Conservation (phyloP, 2,888 invertebrate species). For the Adela reaumurella region DNA sequence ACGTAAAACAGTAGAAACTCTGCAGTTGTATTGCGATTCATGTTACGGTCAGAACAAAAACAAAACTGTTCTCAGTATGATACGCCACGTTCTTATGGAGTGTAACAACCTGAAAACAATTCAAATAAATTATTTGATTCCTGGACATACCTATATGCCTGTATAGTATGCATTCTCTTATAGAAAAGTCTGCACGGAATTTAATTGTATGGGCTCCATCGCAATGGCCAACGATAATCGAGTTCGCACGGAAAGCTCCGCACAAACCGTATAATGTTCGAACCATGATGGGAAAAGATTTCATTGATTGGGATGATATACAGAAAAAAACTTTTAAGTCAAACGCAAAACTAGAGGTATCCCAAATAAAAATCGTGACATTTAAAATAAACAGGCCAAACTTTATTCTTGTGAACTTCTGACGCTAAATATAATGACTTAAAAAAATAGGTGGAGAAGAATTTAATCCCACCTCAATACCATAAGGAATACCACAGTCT, state of each 20-base stretch:
- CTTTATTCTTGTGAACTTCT: too few relatives aligned
- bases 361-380: too few relatives aligned
- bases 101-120: constrained; percentile 13
- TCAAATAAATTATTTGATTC: constrained; percentile 18
- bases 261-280: constrained; percentile 11
- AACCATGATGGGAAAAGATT: constrained; percentile 7
- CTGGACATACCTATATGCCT: constrained; percentile 20
- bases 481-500: too few relatives aligned
- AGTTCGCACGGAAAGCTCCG: constrained; percentile 12
- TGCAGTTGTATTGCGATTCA: constrained; percentile 12
- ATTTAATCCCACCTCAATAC: too few relatives aligned
- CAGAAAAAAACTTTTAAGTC: too few relatives aligned
- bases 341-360: too few relatives aligned
- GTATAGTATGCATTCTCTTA: constrained; percentile 15
- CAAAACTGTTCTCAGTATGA: constrained; percentile 9
- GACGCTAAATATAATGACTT: too few relatives aligned
- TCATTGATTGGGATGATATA: constrained; percentile 2
- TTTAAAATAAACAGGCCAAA: too few relatives aligned
- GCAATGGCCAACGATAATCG: constrained; percentile 14
- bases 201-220: constrained; percentile 15
- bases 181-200: constrained; percentile 13
- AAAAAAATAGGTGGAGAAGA: too few relatives aligned
- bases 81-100: constrained; percentile 12
- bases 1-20: constrained; percentile 4
- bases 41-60: constrained; percentile 14